Evolutionary conservation across 1,140 invertebrate genomes (phyloP).

Genomic region (Scaptomyza montana): DNA sequence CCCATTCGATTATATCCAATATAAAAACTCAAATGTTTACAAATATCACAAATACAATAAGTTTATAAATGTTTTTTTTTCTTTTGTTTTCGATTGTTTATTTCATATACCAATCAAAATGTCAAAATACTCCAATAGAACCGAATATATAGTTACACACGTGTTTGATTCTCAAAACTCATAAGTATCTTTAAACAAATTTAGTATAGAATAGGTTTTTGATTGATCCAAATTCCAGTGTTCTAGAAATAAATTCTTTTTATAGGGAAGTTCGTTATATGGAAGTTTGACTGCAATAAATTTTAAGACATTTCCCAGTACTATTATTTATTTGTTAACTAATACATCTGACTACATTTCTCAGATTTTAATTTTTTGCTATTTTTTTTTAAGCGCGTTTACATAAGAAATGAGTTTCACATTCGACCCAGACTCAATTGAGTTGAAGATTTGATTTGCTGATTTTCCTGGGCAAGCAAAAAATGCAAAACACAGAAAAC

Average conservation of each 20-base stretch:
- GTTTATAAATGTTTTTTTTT: slow-evolving; percentile 10
- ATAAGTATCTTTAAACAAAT: not conserved
- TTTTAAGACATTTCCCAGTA: not conserved
- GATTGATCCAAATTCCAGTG: no score
- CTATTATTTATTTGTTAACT: not conserved
- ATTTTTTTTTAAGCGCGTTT: slow-evolving; percentile 7
- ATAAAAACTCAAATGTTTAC: not conserved
- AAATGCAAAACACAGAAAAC: no score
- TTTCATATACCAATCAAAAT: slow-evolving; percentile 31
- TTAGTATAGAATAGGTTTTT: no score
- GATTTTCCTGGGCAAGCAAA: not conserved
- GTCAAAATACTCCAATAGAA: not conserved
- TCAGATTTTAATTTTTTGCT: no score
- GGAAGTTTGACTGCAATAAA: no score
- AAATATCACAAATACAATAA: slow-evolving; percentile 14
- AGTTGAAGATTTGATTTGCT: slow-evolving; percentile 11
- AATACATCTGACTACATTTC: not conserved
- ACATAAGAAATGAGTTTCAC: slow-evolving; percentile 26
- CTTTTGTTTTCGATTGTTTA: slow-evolving; percentile 26
- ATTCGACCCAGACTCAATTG: not conserved
- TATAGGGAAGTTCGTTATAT: no score
- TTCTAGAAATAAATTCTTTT: no score
- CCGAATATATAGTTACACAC: not conserved
- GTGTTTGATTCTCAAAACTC: not conserved
- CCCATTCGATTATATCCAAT: slow-evolving; percentile 17